Percentiles rank a stretch among this genome's conserved stretches.
Evolutionary conservation across 2,113 vertebrate genomes (phyloP).

Genomic region (Cricetomys ansorgei): DNA sequence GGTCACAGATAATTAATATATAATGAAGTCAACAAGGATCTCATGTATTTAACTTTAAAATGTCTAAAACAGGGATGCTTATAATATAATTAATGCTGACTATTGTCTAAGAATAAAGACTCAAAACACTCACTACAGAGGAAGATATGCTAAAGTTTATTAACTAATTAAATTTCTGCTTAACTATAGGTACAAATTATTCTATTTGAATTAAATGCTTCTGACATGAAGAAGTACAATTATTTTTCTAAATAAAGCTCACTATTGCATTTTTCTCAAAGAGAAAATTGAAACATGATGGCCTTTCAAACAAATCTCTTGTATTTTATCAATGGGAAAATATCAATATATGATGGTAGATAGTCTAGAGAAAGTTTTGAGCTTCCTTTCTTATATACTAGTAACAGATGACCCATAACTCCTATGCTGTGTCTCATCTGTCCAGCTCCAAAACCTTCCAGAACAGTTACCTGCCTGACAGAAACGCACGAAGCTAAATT

Average conservation of each 20-base stretch:
- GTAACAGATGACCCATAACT: background rate
- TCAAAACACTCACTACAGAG: slow-evolving; percentile 12
- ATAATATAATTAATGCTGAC: slow-evolving; percentile 41
- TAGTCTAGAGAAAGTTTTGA: slow-evolving; percentile 18
- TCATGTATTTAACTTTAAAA: slow-evolving; percentile 55
- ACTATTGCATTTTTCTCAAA: slow-evolving; percentile 62
- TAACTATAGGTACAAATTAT: slow-evolving; percentile 63
- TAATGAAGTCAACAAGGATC: background rate
- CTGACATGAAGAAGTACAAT: slow-evolving; percentile 39
- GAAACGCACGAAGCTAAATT: background rate
- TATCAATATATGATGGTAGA: slow-evolving; percentile 1
- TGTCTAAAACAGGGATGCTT: slow-evolving; percentile 29
- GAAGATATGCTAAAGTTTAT: slow-evolving; percentile 42
- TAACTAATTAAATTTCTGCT: slow-evolving; percentile 53
- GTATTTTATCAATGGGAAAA: slow-evolving; percentile 55
- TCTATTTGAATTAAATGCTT: slow-evolving; percentile 62
- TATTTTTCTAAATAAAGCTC: slow-evolving; percentile 32
- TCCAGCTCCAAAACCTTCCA: slow-evolving; percentile 47
- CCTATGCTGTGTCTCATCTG: slow-evolving; percentile 32
- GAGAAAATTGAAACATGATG: slow-evolving; percentile 3
- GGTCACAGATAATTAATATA: background rate
- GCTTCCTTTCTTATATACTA: background rate
- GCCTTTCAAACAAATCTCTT: background rate
- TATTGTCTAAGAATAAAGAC: background rate
- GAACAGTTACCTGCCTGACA: slow-evolving; percentile 15